A percentile compares a stretch with the other conserved stretches of the same genome.
These are phyloP conservation scores for Drosophila pseudotakahashii DNA, from an alignment of 2,888 invertebrate genomes.

Conservation along the genomic window DNA sequence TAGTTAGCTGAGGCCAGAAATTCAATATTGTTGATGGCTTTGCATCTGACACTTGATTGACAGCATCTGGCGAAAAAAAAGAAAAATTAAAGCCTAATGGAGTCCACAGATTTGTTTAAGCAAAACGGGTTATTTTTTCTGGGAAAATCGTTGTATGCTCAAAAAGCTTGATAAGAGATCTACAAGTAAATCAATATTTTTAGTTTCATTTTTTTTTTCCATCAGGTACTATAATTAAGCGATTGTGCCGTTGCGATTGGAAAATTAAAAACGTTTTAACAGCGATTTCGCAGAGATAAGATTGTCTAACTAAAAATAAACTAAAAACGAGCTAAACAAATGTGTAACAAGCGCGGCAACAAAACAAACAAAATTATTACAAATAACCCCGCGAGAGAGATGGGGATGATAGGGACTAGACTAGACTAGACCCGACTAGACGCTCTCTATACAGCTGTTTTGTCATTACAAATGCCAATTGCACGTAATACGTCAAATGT, in stretches of 20 bases:
- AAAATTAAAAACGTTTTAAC: constrained; percentile 76
- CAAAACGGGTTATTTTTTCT: constrained; percentile 27
- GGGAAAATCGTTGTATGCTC: constrained; percentile 27
- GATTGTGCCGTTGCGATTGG: constrained; percentile 69
- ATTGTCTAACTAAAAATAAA: constrained; percentile 14
- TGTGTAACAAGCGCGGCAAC: constrained; percentile 67
- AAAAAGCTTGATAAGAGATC: constrained; percentile 29
- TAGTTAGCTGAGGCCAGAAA: constrained; percentile 81
- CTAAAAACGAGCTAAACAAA: constrained; percentile 21
- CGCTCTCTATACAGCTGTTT: constrained; percentile 22
- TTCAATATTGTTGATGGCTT: constrained; percentile 81
- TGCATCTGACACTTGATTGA: constrained; percentile 80
- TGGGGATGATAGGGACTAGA: background rate
- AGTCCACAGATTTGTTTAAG: constrained; percentile 22
- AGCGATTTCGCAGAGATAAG: constrained; percentile 71
- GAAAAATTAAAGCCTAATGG: constrained; percentile 16
- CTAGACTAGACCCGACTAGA: background rate
- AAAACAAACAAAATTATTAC: constrained; percentile 65
- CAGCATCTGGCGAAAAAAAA: constrained; percentile 63
- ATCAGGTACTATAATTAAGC: constrained; percentile 73
- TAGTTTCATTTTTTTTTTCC: constrained; percentile 22
- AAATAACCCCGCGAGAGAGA: background rate
- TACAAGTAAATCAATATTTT: constrained; percentile 37
- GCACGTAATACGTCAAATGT: constrained; percentile 78
- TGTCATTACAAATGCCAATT: constrained; percentile 77